Conservation (phyloP, 92 coral and sea anemone species). For the Zoanthus sansibaricus region DNA sequence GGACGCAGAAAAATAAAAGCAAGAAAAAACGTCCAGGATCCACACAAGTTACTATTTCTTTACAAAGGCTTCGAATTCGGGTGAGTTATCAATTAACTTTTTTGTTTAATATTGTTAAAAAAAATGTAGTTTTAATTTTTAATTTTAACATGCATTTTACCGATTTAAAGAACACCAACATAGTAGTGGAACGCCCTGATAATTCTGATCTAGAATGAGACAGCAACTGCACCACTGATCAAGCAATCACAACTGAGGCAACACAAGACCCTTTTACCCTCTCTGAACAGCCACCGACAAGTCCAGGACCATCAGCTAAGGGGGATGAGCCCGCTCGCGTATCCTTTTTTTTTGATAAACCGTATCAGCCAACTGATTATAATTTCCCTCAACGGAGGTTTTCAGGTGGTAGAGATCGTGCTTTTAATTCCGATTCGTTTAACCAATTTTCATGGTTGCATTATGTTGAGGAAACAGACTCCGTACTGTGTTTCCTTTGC, state of each 20-base stretch:
- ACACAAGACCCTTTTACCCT: constrained; percentile 12
- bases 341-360: constrained; percentile 42
- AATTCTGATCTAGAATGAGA: constrained; percentile 33
- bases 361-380: constrained; percentile 12
- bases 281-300: constrained; percentile 2
- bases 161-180: constrained; percentile 15
- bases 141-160: constrained; percentile 29
- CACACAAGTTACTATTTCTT: constrained; percentile 30
- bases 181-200: constrained; percentile 33
- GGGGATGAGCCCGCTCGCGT: constrained; percentile 10
- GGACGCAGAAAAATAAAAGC: constrained; percentile 37
- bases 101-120: constrained; percentile 21
- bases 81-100: constrained; percentile 31
- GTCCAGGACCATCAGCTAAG: constrained; percentile 33
- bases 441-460: constrained; percentile 51
- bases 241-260: constrained; percentile 9
- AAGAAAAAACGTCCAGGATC: constrained; percentile 28
- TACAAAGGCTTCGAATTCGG: constrained; percentile 24
- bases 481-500: constrained; percentile 54
- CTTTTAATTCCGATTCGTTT: constrained; percentile 49
- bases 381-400: constrained; percentile 19
- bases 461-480: constrained; percentile 41
- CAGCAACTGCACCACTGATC: constrained; percentile 39
- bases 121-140: constrained; percentile 20
- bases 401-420: constrained; percentile 47